These are phyloP conservation scores for Meteorus cinctellus DNA, from an alignment of 2,888 invertebrate genomes.

Conservation along the genomic window DNA sequence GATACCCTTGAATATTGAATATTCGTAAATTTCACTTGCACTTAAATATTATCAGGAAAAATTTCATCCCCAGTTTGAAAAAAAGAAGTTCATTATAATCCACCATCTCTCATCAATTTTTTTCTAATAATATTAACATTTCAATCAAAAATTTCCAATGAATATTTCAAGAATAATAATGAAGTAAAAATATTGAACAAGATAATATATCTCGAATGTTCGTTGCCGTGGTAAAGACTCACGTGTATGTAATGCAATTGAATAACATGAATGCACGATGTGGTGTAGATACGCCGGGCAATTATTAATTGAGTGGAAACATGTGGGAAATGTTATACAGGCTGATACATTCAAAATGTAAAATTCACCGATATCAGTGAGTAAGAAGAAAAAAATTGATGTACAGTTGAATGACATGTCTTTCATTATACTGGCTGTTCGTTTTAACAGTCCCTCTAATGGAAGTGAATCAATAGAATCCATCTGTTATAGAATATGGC, in stretches of 20 bases:
- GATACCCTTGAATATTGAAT: too few species aligned
- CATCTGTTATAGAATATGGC: too few species aligned
- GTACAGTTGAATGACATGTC: neutral
- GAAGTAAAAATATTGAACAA: neutral
- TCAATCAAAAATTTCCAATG: neutral
- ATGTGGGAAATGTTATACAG: slow-evolving; percentile 7
- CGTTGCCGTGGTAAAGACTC: slow-evolving; percentile 14
- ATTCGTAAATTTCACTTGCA: too few species aligned
- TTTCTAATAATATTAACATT: too few species aligned
- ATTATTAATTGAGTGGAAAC: slow-evolving; percentile 33
- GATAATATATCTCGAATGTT: neutral
- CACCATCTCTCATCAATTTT: too few species aligned
- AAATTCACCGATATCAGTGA: slow-evolving; percentile 11
- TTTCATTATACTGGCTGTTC: neutral
- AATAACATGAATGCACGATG: slow-evolving; percentile 10
- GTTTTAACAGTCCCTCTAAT: neutral
- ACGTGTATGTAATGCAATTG: slow-evolving; percentile 30
- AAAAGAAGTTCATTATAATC: too few species aligned
- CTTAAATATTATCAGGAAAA: too few species aligned
- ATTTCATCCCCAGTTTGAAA: too few species aligned
- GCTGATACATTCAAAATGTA: neutral
- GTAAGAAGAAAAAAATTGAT: neutral
- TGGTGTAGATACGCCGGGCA: neutral
- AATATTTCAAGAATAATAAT: slow-evolving; percentile 1
- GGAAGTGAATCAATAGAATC: neutral